Evolutionary conservation across 2,888 invertebrate species (phyloP).

Genomic region (Trissoscelio sp.): DNA sequence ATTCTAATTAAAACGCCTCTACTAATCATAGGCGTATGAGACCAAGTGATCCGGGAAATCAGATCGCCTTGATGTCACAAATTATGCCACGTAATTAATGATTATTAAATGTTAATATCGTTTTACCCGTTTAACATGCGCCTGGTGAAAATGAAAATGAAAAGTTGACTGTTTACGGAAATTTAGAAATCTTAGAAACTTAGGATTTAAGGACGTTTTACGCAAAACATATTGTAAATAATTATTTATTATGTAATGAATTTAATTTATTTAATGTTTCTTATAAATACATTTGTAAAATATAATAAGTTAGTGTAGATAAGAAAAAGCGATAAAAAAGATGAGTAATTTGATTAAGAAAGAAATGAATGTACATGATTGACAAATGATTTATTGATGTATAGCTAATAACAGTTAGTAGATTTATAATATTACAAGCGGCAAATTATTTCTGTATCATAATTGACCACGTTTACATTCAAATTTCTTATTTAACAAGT

Average conservation of each 20-base stretch:
- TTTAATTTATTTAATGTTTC: too few species aligned
- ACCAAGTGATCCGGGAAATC: conserved; percentile 12
- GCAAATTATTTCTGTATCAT: conserved; percentile 23
- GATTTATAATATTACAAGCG: conserved; percentile 21
- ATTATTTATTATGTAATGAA: too few species aligned
- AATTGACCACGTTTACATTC: conserved; percentile 36
- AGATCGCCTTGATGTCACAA: background rate
- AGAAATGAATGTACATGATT: conserved; percentile 2
- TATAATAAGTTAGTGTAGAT: too few species aligned
- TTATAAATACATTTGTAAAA: too few species aligned
- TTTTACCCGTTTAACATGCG: background rate
- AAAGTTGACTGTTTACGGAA: background rate
- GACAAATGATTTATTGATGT: conserved; percentile 21
- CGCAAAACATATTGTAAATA: too few species aligned
- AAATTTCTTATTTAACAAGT: conserved; percentile 42
- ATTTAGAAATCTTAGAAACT: conserved; percentile 2
- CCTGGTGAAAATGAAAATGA: conserved; percentile 25
- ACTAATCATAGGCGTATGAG: conserved; percentile 14
- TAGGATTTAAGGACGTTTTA: background rate
- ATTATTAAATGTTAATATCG: conserved; percentile 11
- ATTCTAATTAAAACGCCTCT: conserved; percentile 21
- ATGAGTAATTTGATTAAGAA: conserved; percentile 1
- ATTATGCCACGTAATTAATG: conserved; percentile 5
- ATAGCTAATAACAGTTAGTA: conserved; percentile 31
- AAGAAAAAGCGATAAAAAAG: background rate